A percentile compares a stretch with the other conserved stretches of the same genome.
Evolutionary conservation across 2,797 vertebrate species (phyloP).

Genomic region (Oryzias sinensis): DNA sequence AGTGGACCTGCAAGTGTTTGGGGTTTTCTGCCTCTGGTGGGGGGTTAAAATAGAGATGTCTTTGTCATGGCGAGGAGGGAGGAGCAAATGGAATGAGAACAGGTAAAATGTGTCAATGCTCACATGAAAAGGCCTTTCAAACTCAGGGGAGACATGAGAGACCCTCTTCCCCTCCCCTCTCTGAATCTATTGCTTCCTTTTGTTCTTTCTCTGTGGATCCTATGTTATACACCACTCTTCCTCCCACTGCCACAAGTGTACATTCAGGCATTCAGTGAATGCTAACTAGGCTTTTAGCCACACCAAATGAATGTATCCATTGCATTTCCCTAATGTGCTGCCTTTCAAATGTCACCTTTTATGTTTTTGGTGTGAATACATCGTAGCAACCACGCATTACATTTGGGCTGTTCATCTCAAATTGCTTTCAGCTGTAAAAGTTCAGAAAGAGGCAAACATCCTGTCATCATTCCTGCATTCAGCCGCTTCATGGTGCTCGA

Average conservation of each 20-base stretch:
- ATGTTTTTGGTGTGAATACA: conserved; percentile 61
- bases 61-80: conserved; percentile 54
- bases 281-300: conserved; percentile 75
- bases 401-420: conserved; percentile 43
- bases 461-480: background rate
- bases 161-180: conserved; percentile 34
- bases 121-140: conserved; percentile 69
- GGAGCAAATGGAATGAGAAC: conserved; percentile 65
- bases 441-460: conserved; percentile 30
- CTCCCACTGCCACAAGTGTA: conserved; percentile 59
- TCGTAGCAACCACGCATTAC: conserved; percentile 39
- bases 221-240: conserved; percentile 23
- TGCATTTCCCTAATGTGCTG: conserved; percentile 70
- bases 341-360: conserved; percentile 75
- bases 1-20: conserved; percentile 7
- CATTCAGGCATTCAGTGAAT: conserved; percentile 69
- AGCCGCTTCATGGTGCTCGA: background rate
- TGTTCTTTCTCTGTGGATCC: conserved; percentile 39
- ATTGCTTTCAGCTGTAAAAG: conserved; percentile 48
- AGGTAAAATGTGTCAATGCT: conserved; percentile 68
- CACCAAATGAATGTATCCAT: conserved; percentile 67
- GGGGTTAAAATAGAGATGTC: conserved; percentile 59
- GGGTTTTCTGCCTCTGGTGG: conserved; percentile 10
- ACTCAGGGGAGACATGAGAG: conserved; percentile 70
- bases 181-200: conserved; percentile 32